Base-by-base conservation (phyloP, 2,888 invertebrate species). In the Mylabris sibirica region DNA sequence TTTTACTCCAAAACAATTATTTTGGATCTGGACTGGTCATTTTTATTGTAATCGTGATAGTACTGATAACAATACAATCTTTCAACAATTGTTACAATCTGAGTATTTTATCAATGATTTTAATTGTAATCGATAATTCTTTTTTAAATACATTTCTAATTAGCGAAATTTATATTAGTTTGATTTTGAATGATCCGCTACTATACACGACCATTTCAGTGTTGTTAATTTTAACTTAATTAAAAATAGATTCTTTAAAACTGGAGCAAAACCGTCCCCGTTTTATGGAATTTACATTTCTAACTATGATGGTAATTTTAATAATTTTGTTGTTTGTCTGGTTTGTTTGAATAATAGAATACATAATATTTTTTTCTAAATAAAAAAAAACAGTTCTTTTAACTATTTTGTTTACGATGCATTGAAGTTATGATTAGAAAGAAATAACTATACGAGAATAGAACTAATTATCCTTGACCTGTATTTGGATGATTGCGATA, bases 1-100 rank as follows among this genome's bases (percentile, higher is more conserved):
- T 64, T 92, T 88, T 77, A 87, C 89, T 0, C 90, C 92, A 0
- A 87, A 87, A 83, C 87, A 87, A 77, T 72, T 88, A 53, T 87
- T 87, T 75, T 88, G 87, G 87, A 77, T 81, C n/a, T 77, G 77
- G 76, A 71, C 77, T 4, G 76, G 77, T 34, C 76, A 74, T 11
- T 78, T 75, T 59, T 68, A 77, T 68, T 80, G 80, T 59, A 66
- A 69, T 61, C 9, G 11, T 20, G 20, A 44, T 44, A 44, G 30
- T 30, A 30, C 8, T 30, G 30, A 49, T 49, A 9, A 49, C 20
- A 49, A 1, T 9, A 20, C 49, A 9, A 22, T 8, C 11, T 59
- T 60, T 8, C 20, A 49, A 20, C 20, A 22, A 20, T 20, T 49
- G 11, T 20, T 3, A 11, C 49, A 49, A 20, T 49, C 49, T 20